Conservation (phyloP, 2,113 vertebrate genomes). For the Campylorhamphus procurvoides region DNA sequence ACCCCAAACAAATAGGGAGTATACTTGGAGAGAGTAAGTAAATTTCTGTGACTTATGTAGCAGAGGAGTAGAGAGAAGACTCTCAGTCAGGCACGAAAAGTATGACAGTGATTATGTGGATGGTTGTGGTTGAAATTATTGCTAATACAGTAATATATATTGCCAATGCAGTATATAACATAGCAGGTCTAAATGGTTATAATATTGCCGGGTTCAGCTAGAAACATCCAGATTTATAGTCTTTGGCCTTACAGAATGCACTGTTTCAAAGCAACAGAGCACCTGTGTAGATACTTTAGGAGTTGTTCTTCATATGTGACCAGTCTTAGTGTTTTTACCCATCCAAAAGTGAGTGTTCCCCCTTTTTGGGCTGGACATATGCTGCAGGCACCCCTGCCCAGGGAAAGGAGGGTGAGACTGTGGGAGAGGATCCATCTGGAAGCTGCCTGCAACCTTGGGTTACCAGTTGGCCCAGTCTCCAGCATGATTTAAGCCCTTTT, state of each 20-base stretch:
- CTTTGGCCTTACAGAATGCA: neutral
- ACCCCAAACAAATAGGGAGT: rapidly evolving
- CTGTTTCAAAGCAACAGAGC: neutral
- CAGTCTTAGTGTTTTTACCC: neutral
- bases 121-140: neutral
- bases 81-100: neutral
- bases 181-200: neutral
- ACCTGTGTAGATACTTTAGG: neutral
- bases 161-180: neutral
- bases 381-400: no score
- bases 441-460: neutral
- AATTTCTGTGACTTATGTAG: neutral
- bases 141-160: neutral
- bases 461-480: neutral
- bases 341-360: no score
- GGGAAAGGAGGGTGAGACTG: neutral
- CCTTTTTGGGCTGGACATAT: rapidly evolving
- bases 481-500: neutral
- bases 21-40: neutral
- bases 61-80: neutral
- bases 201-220: neutral
- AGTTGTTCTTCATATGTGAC: neutral
- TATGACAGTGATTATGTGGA: neutral
- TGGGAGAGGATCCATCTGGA: neutral
- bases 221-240: neutral